Base-by-base conservation (phyloP, 2,888 invertebrate genomes). In the Pachydiplax longipennis region DNA sequence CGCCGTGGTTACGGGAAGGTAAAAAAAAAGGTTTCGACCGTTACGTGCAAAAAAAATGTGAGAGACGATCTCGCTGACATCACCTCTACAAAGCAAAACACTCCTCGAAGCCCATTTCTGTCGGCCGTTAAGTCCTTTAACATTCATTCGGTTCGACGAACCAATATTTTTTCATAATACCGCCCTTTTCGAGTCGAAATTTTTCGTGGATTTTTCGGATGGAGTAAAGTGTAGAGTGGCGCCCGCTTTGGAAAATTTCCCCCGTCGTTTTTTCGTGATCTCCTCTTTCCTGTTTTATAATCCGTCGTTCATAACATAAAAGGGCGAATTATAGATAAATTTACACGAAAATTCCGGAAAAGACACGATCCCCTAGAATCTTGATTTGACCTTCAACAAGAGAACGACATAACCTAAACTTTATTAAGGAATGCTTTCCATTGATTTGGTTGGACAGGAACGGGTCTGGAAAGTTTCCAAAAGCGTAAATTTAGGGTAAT, bases 81-180 rank as follows among this genome's bases (percentile, higher is more conserved):
- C 73, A 31, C 73, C 73, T 73, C 73, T 25, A 73, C 73, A 73
- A 73, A 73, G 73, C 73, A 73, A 73, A 73, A 73, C 73, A 73
- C 73, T 73, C 73, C 73, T 73, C 73, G 31, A 73, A 25, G 25
- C 73, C 73, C 73, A 73, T 73, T 73, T 31, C 73, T 13, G 73
- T 31, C 73, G 73, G 73, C 31, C 73, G 73, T 73, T 73, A 73
- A 73, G 73, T 73, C 73, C 25, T 73, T 73, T 31, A 73, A 73
- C 73, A 73, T 73, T 73, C 73, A 73, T 73, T 73, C 73, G 73
- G 73, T 73, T 73, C 73, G 73, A 73, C 73, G 73, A 73, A 73
- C 73, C 73, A 73, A 25, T 73, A 73, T 73, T 25, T 73, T 73
- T 73, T 73, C 31, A 73, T 73, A 73, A 73, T 31, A 13, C 31